Evolutionary conservation across 2,113 vertebrate genomes (phyloP).

Genomic region (Mirounga angustirostris): DNA sequence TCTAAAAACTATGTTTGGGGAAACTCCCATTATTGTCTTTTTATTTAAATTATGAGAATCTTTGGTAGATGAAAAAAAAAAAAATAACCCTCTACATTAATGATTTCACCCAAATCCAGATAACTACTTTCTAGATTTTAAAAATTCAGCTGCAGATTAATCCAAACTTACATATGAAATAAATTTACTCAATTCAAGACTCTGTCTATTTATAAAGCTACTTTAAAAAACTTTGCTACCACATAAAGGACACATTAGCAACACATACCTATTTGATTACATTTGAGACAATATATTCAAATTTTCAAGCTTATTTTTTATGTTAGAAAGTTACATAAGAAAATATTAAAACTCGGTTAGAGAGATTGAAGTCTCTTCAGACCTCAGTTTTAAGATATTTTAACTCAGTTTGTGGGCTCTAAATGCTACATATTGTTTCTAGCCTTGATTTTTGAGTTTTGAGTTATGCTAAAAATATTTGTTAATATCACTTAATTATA

Average conservation of each 20-base stretch:
- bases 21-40: background rate
- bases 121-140: background rate
- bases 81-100: background rate
- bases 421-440: background rate
- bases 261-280: background rate
- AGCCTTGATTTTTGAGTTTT: conserved; percentile 49
- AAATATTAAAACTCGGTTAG: conserved; percentile 21
- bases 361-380: background rate
- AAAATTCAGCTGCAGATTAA: background rate
- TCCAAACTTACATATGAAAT: background rate
- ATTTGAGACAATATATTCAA: background rate
- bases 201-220: conserved; percentile 20
- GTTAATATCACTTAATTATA: conserved; percentile 15
- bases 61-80: background rate
- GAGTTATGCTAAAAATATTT: background rate
- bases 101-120: conserved; percentile 7
- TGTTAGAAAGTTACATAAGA: background rate
- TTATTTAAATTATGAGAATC: background rate
- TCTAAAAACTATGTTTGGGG: background rate
- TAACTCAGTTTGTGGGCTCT: background rate
- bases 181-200: background rate
- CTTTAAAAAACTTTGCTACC: background rate
- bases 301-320: conserved; percentile 34
- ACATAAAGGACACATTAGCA: background rate
- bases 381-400: background rate